Evolutionary conservation across 2,113 vertebrate species (phyloP), one percentile per base, ranked within the genome.

Genomic region (Pseudorhombus dupliciocellatus): DNA sequence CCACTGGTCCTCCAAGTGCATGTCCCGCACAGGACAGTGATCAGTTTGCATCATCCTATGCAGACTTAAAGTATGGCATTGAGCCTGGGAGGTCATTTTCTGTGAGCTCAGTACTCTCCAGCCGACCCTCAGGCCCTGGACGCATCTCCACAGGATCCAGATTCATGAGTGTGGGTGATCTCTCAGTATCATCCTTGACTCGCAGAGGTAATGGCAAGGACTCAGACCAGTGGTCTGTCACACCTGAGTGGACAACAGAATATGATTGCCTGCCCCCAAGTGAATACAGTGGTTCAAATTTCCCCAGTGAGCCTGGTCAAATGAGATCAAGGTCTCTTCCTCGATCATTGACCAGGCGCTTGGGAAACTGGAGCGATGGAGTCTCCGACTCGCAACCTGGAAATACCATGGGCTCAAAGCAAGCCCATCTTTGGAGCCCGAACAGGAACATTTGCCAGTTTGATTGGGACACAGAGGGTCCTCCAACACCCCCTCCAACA

Each of bases 31-130:
- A 53, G 1, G 75, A 79, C 10, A 66, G 66, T 0, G 83, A 79
- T 20, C 52, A 20, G 2, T 31, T 81, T 30, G 25, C 83, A 15
- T 86, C 88, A 0, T 87, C 90, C 2, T 92, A 88, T 69, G 91
- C 91, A 34, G 91, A 93, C 76, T 80, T 94, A 54, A 94, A 90
- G 73, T 93, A 94, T 1, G 92, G 93, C 22, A 89, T 94, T 69
- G 85, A 88, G 51, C 86, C 81, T 7, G 82, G 90, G 21, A 89
- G 84, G 61, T 91, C 92, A 0, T 87, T 90, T 74, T 94, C 92
- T 40, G 93, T 94, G 4, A 91, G 84, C 31, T 92, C 91, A 0
- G 91, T 94, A 4, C 75, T 91, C n/a, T 92, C 91, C 34, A 89
- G 90, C 56, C 88, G 92, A 52, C 89, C 89, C 4, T 92, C 91